These are phyloP conservation scores for Willisornis vidua DNA, from an alignment of 2,113 vertebrate species.

Conservation along the genomic window DNA sequence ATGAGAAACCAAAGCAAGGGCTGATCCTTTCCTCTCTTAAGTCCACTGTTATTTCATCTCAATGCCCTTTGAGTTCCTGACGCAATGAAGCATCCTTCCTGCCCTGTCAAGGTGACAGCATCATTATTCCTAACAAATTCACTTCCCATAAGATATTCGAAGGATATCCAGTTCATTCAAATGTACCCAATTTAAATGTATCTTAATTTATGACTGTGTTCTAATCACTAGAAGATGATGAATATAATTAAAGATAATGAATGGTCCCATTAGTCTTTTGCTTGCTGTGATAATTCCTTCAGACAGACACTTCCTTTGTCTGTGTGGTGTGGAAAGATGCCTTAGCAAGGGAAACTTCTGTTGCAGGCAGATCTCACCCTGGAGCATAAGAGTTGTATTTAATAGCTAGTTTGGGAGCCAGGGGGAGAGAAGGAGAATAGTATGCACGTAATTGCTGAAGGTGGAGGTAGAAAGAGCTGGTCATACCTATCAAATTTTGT, in stretches of 20 bases:
- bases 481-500: background rate
- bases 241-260: conserved; percentile 75
- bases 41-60: background rate
- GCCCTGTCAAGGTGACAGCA: conserved; percentile 43
- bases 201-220: conserved; percentile 73
- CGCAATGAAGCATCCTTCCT: background rate
- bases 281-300: conserved; percentile 61
- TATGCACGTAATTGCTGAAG: background rate
- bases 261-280: conserved; percentile 66
- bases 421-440: background rate
- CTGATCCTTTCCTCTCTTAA: background rate
- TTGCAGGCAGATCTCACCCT: conserved; percentile 1
- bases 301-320: conserved; percentile 50
- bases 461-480: background rate
- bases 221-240: conserved; percentile 76
- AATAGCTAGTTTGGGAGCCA: background rate
- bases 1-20: background rate
- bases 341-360: background rate
- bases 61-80: background rate
- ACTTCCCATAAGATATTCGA: conserved; percentile 45
- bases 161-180: conserved; percentile 48
- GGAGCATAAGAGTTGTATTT: background rate
- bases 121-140: background rate
- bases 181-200: conserved; percentile 63
- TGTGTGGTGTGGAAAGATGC: background rate